A percentile compares a stretch with the other conserved stretches of the same genome.
phyloP scores from a whole-genome alignment of 2,113 vertebrate species.

The Leptosomus discolor region DNA sequence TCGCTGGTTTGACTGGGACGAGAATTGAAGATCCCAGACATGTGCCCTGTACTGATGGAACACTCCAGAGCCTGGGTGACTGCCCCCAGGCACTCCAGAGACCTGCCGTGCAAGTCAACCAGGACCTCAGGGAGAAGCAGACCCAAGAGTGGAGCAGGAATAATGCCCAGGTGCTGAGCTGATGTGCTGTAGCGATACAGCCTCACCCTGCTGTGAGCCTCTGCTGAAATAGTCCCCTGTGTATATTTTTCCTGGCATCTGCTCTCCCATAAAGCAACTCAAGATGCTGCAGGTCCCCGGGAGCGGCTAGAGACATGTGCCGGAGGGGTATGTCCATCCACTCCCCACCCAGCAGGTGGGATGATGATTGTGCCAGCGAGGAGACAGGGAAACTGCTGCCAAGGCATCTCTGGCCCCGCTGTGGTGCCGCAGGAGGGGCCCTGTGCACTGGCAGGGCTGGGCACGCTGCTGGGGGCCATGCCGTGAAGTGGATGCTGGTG shows the following conservation, averaged over 20 bases:
- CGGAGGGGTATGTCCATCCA: neutral
- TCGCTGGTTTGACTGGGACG: neutral
- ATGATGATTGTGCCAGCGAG: neutral
- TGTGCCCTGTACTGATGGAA: neutral
- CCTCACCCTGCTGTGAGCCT: neutral
- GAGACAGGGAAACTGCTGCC: neutral
- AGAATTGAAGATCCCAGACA: neutral
- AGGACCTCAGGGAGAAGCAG: neutral
- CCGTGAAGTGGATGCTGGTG: fast-evolving
- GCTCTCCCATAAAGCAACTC: neutral
- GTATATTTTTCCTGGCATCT: neutral
- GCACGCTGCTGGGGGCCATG: neutral
- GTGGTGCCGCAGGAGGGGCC: neutral
- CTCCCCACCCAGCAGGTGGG: neutral
- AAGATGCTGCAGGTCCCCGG: neutral
- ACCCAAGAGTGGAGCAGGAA: fast-evolving
- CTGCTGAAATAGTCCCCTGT: neutral
- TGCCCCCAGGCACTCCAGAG: neutral
- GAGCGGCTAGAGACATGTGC: neutral
- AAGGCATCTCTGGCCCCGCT: neutral
- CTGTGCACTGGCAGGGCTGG: neutral
- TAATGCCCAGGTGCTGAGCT: neutral
- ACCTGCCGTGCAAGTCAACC: neutral
- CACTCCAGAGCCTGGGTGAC: neutral
- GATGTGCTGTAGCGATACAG: neutral